phyloP scores from a whole-genome alignment of 37 sponge, comb jelly and placozoan genomes.

The Theonella swinhoei region DNA sequence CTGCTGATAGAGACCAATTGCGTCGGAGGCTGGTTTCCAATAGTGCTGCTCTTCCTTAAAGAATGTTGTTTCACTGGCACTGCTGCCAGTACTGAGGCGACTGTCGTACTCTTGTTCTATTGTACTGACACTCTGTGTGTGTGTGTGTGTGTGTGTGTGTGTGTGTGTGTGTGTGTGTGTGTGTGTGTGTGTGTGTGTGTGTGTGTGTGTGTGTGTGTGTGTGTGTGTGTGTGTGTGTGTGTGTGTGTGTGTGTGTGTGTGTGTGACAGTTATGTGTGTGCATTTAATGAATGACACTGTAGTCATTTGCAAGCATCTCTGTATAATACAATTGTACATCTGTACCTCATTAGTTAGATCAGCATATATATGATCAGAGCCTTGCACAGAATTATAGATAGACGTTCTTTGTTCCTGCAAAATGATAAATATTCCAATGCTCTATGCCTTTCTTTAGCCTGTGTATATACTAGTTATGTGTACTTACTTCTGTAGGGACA shows the following conservation, averaged over 20 bases:
- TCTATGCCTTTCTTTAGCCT: background rate
- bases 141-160: constrained; percentile 40
- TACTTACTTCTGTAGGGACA: background rate
- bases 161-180: constrained; percentile 31
- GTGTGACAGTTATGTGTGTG: background rate
- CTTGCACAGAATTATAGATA: background rate
- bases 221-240: background rate
- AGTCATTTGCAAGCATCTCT: background rate
- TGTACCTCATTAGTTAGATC: background rate
- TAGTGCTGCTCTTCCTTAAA: background rate
- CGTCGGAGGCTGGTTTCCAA: background rate
- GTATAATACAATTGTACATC: no score
- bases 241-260: constrained; percentile 1
- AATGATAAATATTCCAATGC: background rate
- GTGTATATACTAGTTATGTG: background rate
- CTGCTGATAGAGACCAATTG: background rate
- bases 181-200: constrained; percentile 15
- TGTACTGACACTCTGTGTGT: constrained; percentile 7
- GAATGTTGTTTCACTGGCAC: background rate
- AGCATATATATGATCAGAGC: background rate
- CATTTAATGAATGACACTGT: background rate
- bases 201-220: background rate
- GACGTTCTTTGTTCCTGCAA: background rate
- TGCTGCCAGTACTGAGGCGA: background rate
- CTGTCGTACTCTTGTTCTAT: background rate